Percentiles rank a stretch among this genome's conserved stretches.
These are phyloP conservation scores for Watsonalla cultraria DNA, from an alignment of 2,888 invertebrate species.

Conservation along the genomic window DNA sequence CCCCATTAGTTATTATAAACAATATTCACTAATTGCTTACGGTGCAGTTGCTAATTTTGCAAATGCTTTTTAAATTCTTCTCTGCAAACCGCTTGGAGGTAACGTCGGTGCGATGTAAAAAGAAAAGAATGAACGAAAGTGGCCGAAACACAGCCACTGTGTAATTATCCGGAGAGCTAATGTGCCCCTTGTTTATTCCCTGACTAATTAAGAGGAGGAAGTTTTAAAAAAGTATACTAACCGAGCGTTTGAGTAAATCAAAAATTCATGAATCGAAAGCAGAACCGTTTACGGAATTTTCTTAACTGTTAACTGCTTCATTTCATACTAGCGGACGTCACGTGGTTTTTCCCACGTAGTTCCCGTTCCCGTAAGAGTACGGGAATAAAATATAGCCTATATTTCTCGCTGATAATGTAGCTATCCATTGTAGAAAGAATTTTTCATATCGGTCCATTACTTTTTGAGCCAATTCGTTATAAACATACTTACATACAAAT, in stretches of 20 bases:
- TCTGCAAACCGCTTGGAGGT: slow-evolving; percentile 56
- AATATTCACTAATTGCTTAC: slow-evolving; percentile 42
- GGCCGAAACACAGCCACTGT: slow-evolving; percentile 50
- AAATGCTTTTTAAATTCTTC: slow-evolving; percentile 72
- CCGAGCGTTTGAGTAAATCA: slow-evolving; percentile 58
- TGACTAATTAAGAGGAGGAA: slow-evolving; percentile 74
- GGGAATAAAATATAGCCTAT: no score
- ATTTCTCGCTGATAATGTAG: no score
- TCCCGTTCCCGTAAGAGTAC: no score
- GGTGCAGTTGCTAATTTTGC: slow-evolving; percentile 60
- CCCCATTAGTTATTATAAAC: slow-evolving; percentile 9
- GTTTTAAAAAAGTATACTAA: slow-evolving; percentile 60
- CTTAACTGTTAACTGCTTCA: slow-evolving; percentile 29
- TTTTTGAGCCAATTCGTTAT: no score
- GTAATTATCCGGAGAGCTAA: slow-evolving; percentile 76
- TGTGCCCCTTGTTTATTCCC: slow-evolving; percentile 75
- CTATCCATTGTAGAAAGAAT: no score
- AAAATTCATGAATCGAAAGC: slow-evolving; percentile 64
- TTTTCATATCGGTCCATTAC: no score
- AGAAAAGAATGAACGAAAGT: slow-evolving; percentile 40
- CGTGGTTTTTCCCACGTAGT: no score
- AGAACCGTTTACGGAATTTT: slow-evolving; percentile 42
- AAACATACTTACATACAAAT: no score
- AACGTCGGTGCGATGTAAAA: slow-evolving; percentile 21
- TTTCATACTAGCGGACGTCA: neutral